Conservation (phyloP, 2,113 vertebrate genomes). For the Sinocyclocheilus grahami region DNA sequence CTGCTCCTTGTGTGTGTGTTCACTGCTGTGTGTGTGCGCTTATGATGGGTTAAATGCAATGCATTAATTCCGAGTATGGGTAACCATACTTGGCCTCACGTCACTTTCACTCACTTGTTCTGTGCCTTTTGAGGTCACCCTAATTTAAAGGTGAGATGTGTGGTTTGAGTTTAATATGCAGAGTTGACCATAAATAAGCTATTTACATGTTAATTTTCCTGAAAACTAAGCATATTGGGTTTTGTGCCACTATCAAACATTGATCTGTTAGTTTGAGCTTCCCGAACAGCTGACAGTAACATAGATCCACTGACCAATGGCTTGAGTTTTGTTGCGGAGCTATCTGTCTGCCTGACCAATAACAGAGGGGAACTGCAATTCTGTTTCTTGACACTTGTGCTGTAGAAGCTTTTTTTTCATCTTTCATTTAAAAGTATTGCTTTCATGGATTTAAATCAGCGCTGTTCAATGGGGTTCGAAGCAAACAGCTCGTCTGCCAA, state of each 20-base stretch:
- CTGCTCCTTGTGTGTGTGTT: too few species aligned
- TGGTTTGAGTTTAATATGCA: neutral
- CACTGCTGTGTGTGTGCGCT: too few species aligned
- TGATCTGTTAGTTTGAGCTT: neutral
- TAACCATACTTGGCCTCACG: too few species aligned
- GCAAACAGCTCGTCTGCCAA: too few species aligned
- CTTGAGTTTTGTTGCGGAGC: neutral
- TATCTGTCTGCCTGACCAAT: neutral
- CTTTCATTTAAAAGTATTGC: too few species aligned
- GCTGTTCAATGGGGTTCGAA: too few species aligned
- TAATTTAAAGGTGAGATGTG: neutral
- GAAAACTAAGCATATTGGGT: neutral
- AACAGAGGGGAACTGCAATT: neutral
- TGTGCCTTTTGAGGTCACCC: neutral
- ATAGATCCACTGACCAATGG: neutral
- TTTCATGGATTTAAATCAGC: too few species aligned
- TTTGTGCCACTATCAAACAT: neutral
- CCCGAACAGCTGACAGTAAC: neutral
- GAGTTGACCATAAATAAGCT: neutral
- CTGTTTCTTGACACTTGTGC: neutral
- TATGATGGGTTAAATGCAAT: too few species aligned
- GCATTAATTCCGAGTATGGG: too few species aligned
- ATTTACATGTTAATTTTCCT: neutral
- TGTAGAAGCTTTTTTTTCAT: too few species aligned
- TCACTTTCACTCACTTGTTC: neutral